Conservation (phyloP, 2,888 invertebrate genomes). For the Boloria euphrosyne region DNA sequence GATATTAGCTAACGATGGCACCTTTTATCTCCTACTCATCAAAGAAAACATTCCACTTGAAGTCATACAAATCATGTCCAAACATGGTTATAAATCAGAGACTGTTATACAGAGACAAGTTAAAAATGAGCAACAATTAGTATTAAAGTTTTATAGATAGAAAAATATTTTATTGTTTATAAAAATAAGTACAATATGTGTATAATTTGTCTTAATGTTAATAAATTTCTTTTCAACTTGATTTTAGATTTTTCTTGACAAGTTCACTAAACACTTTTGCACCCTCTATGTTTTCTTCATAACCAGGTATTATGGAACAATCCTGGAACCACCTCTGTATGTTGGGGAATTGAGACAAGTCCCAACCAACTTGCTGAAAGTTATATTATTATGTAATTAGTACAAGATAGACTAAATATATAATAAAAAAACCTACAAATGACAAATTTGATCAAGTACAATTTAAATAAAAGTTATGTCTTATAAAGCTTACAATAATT, state of each 20-base stretch:
- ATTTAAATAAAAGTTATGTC: neutral
- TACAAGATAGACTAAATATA: constrained; percentile 18
- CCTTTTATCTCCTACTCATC: constrained; percentile 93
- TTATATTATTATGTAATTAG: neutral
- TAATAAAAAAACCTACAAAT: constrained; percentile 63
- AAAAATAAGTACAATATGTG: constrained; percentile 22
- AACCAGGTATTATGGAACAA: constrained; percentile 82
- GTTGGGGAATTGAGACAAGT: constrained; percentile 79
- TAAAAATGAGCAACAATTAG: constrained; percentile 92
- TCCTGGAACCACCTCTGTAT: constrained; percentile 82
- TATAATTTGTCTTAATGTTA: constrained; percentile 23
- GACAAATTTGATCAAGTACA: constrained; percentile 52
- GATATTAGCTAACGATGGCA: constrained; percentile 87
- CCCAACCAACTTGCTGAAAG: constrained; percentile 83
- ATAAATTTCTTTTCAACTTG: constrained; percentile 23
- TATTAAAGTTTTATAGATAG: constrained; percentile 84
- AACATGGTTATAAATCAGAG: constrained; percentile 81
- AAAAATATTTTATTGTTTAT: constrained; percentile 42
- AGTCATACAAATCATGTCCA: constrained; percentile 83
- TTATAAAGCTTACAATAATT: constrained; percentile 72
- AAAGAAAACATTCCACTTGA: constrained; percentile 93
- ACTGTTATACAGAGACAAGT: constrained; percentile 88
- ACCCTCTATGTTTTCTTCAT: constrained; percentile 82
- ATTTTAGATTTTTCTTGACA: constrained; percentile 77
- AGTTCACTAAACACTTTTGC: constrained; percentile 82